Evolutionary conservation across 2,888 invertebrate species (phyloP), one percentile per base, ranked within the genome.

Genomic region (Flabesymbios commensalis): DNA sequence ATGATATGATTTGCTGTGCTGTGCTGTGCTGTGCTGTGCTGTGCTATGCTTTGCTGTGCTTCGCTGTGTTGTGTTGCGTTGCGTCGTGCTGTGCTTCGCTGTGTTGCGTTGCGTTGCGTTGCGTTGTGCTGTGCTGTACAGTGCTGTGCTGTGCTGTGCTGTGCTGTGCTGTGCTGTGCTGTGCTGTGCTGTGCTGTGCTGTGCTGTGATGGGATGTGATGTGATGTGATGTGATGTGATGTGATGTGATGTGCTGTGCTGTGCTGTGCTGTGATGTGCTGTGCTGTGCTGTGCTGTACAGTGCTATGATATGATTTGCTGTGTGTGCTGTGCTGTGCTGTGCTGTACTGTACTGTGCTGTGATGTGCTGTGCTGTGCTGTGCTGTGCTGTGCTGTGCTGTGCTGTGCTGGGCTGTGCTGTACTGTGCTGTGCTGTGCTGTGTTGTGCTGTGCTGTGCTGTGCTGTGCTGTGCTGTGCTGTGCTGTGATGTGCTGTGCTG

Each of bases 1-100:
- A 28, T 45, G 33, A 19, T 24, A 29, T 57, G 31, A n/a, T 48
- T 47, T 57, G 28, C 49, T 57, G 49, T 57, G 32, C 22, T 57
- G 28, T 48, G 39, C 32, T 32, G 49, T 57, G 33, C 36, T 51
- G 49, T 57, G 36, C 19, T 39, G 57, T 51, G 47, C 19, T 51
- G 39, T 57, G 49, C 28, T 32, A 26, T 39, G 33, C n/a, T 36
- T 10, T 36, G n/a, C 39, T n/a, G 39, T 36, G 10, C n/a, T 36
- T 10, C n/a, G n/a, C 39, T 26, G 49, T 57, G 33, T 28, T 39
- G 24, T 49, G 49, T 36, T 47, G 57, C 49, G n/a, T 5, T 57
- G 49, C 26, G 24, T 39, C 47, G 57, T 51, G 33, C 31, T 49
- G 24, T 57, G 39, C 29, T 49, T 24, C 49, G 33, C 24, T 57